Conservation (phyloP, 2,797 vertebrate genomes). For the Chloroceryle inda region DNA sequence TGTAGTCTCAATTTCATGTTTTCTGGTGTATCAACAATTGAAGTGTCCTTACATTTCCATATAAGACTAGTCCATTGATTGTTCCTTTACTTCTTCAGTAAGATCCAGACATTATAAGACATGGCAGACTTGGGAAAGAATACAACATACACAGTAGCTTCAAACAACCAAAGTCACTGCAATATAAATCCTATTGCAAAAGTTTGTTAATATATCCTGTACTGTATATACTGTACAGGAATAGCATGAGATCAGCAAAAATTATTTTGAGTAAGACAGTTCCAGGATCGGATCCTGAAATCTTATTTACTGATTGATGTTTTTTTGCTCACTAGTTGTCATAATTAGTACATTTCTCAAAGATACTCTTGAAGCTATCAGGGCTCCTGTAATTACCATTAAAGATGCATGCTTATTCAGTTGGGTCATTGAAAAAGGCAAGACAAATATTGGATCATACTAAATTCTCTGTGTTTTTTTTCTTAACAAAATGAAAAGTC, state of each 20-base stretch:
- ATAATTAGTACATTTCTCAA: background rate
- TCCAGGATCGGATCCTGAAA: background rate
- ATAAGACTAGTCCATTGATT: background rate
- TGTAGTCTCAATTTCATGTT: background rate
- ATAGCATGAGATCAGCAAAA: background rate
- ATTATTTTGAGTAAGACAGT: background rate
- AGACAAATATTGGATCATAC: background rate
- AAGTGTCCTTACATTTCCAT: background rate
- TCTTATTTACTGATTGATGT: background rate
- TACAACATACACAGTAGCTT: background rate
- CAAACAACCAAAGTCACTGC: background rate
- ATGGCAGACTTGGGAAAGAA: background rate
- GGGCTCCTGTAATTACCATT: background rate
- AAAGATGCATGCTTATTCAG: background rate
- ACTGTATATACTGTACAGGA: background rate
- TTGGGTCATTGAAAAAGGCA: background rate
- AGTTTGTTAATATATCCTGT: background rate
- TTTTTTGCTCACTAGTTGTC: background rate
- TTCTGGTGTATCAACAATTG: background rate
- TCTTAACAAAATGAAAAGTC: background rate
- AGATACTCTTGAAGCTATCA: background rate
- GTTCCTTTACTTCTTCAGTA: background rate
- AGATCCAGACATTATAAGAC: background rate
- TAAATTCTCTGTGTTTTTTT: background rate
- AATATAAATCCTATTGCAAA: background rate